Conservation (phyloP, 2,113 vertebrate genomes). For the Caracal caracal region DNA sequence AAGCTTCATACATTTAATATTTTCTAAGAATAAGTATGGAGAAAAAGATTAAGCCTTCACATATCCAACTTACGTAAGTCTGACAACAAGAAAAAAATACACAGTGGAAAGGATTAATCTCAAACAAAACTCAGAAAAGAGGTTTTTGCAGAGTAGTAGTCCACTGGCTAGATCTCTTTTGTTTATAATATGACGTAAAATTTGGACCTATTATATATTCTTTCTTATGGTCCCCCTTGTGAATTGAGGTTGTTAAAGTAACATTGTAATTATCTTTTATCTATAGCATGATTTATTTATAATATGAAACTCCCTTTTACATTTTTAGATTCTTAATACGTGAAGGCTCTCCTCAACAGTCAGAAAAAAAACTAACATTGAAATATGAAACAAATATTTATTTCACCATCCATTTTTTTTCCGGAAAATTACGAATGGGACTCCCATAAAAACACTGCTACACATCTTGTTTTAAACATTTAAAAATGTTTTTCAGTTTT, state of each 20-base stretch:
- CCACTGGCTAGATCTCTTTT: constrained; percentile 56
- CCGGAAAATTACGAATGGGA: background rate
- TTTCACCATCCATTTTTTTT: constrained; percentile 26
- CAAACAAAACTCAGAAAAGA: constrained; percentile 58
- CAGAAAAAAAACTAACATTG: background rate
- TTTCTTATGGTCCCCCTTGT: constrained; percentile 10
- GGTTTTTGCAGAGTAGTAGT: constrained; percentile 56
- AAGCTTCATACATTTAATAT: constrained; percentile 34
- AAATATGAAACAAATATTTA: constrained; percentile 63
- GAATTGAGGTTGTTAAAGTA: constrained; percentile 64
- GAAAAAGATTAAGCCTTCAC: constrained; percentile 73
- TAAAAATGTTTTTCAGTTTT: background rate
- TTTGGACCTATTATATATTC: constrained; percentile 55
- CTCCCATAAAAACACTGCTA: constrained; percentile 46
- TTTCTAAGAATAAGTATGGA: constrained; percentile 68
- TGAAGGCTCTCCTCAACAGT: background rate
- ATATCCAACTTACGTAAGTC: constrained; percentile 71
- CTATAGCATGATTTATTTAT: constrained; percentile 69
- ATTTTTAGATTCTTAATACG: constrained; percentile 48
- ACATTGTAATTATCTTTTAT: constrained; percentile 72
- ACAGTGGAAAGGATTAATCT: constrained; percentile 66
- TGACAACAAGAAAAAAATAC: constrained; percentile 68
- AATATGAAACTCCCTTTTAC: constrained; percentile 25
- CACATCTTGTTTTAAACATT: constrained; percentile 55
- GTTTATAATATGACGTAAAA: constrained; percentile 70